Evolutionary conservation across 1,140 invertebrate species (phyloP).

Genomic region (Microplitis demolitor): DNA sequence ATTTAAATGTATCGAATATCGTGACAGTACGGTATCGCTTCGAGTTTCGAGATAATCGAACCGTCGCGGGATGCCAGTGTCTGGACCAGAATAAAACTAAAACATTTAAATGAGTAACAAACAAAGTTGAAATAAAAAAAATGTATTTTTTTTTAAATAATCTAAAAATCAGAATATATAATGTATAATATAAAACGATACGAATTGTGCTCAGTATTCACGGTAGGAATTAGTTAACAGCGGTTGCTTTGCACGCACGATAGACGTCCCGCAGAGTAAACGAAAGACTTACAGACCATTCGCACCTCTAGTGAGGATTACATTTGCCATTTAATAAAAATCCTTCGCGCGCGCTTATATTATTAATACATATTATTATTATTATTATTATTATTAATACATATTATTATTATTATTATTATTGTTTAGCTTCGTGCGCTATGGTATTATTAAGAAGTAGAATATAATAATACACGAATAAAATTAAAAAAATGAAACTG

Average conservation of each 20-base stretch:
- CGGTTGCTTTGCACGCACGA: constrained; percentile 46
- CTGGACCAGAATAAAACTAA: background rate
- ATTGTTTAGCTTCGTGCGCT: constrained; percentile 45
- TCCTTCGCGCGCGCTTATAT: constrained; percentile 35
- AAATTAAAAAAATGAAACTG: too few species aligned
- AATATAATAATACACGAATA: background rate
- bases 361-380: constrained; percentile 30
- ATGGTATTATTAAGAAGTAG: constrained; percentile 18
- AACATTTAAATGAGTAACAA: background rate
- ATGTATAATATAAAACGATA: background rate
- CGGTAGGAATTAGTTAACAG: constrained; percentile 53
- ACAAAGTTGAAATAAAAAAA: background rate
- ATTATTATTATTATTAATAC: constrained; percentile 44
- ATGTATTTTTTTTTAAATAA: too few species aligned
- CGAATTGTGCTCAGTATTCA: constrained; percentile 33
- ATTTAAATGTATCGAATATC: background rate
- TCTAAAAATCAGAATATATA: too few species aligned
- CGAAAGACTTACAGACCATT: constrained; percentile 58
- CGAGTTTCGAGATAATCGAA: constrained; percentile 2
- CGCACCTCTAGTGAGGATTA: constrained; percentile 59
- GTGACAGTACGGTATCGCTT: background rate
- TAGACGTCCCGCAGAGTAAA: constrained; percentile 55
- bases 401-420: constrained; percentile 51
- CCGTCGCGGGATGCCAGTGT: background rate
- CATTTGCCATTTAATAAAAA: constrained; percentile 57